phyloP scores from a whole-genome alignment of 1,140 invertebrate species.

The Sycobia sp. region DNA sequence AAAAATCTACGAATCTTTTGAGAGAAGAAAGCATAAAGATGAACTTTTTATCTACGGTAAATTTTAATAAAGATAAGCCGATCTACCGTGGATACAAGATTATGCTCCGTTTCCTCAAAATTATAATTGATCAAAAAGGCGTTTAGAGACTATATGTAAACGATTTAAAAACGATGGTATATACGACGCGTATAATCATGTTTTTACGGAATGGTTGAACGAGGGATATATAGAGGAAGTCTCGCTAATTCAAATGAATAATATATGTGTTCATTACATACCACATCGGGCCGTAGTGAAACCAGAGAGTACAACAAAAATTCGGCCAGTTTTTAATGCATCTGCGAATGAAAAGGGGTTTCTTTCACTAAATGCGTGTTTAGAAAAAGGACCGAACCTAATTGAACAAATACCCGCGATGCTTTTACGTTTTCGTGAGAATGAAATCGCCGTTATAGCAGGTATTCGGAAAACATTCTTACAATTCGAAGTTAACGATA shows the following conservation, averaged over 20 bases:
- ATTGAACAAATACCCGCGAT: conserved; percentile 2
- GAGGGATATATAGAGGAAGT: conserved; percentile 45
- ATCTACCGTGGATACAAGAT: conserved; percentile 46
- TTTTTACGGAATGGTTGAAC: conserved; percentile 44
- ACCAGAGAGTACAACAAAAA: conserved; percentile 38
- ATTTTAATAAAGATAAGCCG: conserved; percentile 34
- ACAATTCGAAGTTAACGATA: conserved; percentile 29
- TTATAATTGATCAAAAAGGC: conserved; percentile 33
- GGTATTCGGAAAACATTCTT: conserved; percentile 45
- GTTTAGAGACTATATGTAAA: conserved; percentile 34
- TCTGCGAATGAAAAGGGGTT: conserved; percentile 37
- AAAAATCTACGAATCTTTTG: conserved; percentile 36
- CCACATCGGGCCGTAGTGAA: conserved; percentile 49
- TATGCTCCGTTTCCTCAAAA: conserved; percentile 38
- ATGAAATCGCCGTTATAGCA: conserved; percentile 34
- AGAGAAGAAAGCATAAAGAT: conserved; percentile 35
- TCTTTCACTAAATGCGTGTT: conserved; percentile 43
- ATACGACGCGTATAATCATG: conserved; percentile 45
- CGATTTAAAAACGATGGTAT: conserved; percentile 37
- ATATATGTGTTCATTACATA: conserved; percentile 40
- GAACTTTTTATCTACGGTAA: conserved; percentile 44
- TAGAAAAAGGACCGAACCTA: conserved; percentile 34
- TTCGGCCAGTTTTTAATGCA: conserved; percentile 47
- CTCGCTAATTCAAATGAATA: conserved; percentile 31
- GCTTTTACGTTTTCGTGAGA: conserved; percentile 21